phyloP scores from a whole-genome alignment of 2,888 invertebrate species.

The Lepetodrilus schrolli region DNA sequence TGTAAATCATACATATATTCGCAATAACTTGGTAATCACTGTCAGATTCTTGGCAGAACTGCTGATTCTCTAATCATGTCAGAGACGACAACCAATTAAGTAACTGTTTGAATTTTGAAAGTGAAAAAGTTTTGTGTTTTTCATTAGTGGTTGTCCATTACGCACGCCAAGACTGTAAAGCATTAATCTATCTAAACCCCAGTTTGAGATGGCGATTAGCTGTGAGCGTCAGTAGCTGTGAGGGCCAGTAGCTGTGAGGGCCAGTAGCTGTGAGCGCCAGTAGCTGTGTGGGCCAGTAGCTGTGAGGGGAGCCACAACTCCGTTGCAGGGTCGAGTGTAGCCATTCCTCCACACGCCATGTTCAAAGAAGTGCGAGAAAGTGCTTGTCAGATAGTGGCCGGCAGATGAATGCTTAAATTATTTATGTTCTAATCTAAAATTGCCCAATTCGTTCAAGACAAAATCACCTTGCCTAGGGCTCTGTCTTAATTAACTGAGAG shows the following conservation, averaged over 20 bases:
- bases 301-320: too few species aligned
- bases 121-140: too few species aligned
- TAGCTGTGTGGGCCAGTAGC: too few species aligned
- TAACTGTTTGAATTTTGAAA: not conserved
- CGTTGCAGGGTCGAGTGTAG: constrained; percentile 7
- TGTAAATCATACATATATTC: too few species aligned
- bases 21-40: too few species aligned
- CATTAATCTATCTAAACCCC: too few species aligned
- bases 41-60: too few species aligned
- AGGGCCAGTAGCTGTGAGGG: too few species aligned
- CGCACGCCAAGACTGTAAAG: too few species aligned
- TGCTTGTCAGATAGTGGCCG: not conserved
- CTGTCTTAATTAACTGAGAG: constrained; percentile 19
- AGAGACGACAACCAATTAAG: not conserved
- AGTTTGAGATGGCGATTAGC: too few species aligned
- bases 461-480: constrained; percentile 21
- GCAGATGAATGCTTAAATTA: constrained; percentile 19
- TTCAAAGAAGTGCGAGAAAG: constrained; percentile 1
- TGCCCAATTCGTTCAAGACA: constrained; percentile 27
- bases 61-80: not conserved
- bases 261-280: too few species aligned
- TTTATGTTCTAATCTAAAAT: constrained; percentile 26
- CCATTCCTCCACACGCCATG: constrained; percentile 17
- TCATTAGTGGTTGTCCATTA: not conserved
- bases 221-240: too few species aligned